Evolutionary conservation across 2,888 invertebrate species (phyloP).

Genomic region (Ormyrus thymus): DNA sequence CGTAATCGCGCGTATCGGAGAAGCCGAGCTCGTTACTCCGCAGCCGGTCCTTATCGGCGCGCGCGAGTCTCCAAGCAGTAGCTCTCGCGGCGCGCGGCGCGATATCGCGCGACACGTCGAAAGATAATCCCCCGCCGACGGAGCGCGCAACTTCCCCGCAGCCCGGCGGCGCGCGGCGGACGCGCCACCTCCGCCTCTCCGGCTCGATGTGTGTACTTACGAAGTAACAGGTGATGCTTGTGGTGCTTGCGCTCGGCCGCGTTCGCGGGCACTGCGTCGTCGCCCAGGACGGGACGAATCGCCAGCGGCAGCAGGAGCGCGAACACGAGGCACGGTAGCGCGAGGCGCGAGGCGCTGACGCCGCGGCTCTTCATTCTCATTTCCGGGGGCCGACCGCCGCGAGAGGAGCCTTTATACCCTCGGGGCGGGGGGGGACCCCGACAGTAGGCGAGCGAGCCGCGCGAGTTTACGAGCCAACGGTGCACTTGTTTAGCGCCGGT

Average conservation of each 20-base stretch:
- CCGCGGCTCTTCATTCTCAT: conserved; percentile 20
- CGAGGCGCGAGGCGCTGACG: neutral
- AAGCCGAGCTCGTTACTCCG: no score
- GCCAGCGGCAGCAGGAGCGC: neutral
- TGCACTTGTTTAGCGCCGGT: no score
- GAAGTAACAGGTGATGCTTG: conserved; percentile 36
- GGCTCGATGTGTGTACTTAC: conserved; percentile 40
- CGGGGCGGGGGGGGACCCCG: neutral
- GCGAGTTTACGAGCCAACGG: neutral
- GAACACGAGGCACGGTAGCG: neutral
- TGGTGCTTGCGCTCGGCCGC: conserved; percentile 37
- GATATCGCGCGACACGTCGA: no score
- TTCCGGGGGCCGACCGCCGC: neutral
- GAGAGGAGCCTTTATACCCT: conserved; percentile 29
- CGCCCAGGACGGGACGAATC: neutral
- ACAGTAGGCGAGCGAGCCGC: conserved; percentile 32
- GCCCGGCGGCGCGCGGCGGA: no score
- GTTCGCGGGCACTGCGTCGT: neutral
- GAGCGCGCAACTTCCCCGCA: no score
- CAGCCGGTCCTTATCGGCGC: no score
- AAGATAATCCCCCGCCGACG: no score
- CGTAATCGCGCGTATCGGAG: no score
- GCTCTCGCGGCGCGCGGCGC: no score
- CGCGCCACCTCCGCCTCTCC: no score
- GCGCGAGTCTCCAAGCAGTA: no score